phyloP scores from a whole-genome alignment of 2,888 invertebrate genomes.

The Cistogaster globosa region DNA sequence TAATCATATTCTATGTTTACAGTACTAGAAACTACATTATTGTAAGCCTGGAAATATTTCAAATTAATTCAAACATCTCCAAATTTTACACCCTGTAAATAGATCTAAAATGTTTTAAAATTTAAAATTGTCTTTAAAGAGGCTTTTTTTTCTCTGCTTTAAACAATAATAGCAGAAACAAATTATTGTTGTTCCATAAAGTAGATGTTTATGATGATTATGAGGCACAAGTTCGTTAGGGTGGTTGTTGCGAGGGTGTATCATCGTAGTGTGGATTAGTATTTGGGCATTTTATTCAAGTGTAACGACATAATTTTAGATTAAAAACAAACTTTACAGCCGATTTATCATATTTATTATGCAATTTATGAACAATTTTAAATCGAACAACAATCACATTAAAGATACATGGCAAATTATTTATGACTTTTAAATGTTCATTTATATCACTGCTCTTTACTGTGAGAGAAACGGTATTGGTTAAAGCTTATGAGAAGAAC shows the following conservation, averaged over 20 bases:
- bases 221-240: conserved; percentile 4
- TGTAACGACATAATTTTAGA: conserved; percentile 76
- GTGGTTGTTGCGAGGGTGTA: conserved; percentile 31
- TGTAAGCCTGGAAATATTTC: too few species aligned
- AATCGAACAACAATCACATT: conserved; percentile 75
- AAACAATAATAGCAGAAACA: conserved; percentile 57
- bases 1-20: too few species aligned
- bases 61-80: background rate
- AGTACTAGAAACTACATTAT: too few species aligned
- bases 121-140: conserved; percentile 37
- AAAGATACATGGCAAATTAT: conserved; percentile 75
- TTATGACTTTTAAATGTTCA: conserved; percentile 73
- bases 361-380: conserved; percentile 78
- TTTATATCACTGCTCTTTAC: background rate
- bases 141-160: conserved; percentile 47
- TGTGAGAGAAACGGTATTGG: background rate
- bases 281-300: conserved; percentile 68
- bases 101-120: background rate
- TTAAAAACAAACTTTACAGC: conserved; percentile 76
- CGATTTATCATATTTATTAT: conserved; percentile 82
- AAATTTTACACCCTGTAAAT: conserved; percentile 10
- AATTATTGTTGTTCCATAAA: conserved; percentile 54
- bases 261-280: conserved; percentile 41
- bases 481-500: too few species aligned
- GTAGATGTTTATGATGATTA: conserved; percentile 55